These are phyloP conservation scores for Malurus melanocephalus DNA, from an alignment of 2,113 vertebrate species.

Conservation along the genomic window DNA sequence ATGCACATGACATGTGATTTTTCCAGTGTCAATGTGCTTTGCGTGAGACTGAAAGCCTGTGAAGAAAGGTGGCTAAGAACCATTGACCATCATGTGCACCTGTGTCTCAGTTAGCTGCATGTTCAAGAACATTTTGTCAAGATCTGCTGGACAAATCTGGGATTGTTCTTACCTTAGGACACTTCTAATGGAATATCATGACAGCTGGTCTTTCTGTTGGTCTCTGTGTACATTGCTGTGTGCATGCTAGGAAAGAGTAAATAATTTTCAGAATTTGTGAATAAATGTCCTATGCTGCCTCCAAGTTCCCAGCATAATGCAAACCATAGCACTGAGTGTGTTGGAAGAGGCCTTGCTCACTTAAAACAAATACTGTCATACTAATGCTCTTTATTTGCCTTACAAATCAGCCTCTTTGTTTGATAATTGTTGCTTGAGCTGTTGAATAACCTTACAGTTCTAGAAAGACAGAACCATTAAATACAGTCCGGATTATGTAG, in stretches of 20 bases:
- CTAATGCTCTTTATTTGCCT: neutral
- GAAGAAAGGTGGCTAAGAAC: neutral
- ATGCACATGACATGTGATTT: neutral
- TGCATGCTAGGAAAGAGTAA: neutral
- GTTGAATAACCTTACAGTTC: neutral
- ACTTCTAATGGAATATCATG: neutral
- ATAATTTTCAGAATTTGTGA: neutral
- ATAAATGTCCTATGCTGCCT: neutral
- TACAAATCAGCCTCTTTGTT: neutral
- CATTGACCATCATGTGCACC: neutral
- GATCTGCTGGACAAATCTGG: slow-evolving; percentile 26
- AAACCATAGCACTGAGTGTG: neutral
- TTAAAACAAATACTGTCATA: neutral
- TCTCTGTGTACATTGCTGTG: neutral
- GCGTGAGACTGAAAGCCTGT: neutral
- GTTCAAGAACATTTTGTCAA: neutral
- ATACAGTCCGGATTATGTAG: neutral
- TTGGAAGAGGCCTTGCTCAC: neutral
- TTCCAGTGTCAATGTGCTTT: slow-evolving; percentile 21
- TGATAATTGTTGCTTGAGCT: neutral
- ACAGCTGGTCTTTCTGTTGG: neutral
- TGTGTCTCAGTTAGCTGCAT: neutral
- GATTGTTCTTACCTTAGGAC: neutral
- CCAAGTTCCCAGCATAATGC: neutral
- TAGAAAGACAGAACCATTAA: neutral